Evolutionary conservation across 2,797 vertebrate species (phyloP).

Genomic region (Channallabes apus): DNA sequence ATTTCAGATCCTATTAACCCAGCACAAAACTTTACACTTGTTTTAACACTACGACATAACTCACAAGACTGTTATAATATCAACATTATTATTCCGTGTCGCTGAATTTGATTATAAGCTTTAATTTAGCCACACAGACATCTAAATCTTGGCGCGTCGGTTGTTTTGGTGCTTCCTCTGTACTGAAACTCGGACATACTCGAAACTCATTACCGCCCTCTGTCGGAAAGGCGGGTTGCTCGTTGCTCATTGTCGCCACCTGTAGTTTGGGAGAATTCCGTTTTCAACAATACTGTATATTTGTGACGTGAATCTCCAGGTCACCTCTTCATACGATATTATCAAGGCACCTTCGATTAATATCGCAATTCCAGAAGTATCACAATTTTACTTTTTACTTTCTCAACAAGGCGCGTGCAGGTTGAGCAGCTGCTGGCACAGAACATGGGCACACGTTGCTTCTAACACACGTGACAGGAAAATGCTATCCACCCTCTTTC

Average conservation of each 20-base stretch:
- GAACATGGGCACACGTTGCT: too few species aligned
- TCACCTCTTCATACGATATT: too few species aligned
- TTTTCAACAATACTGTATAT: too few species aligned
- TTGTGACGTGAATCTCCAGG: too few species aligned
- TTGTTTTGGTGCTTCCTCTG: conserved; percentile 36
- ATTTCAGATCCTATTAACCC: neutral
- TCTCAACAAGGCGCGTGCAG: too few species aligned
- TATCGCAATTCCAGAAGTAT: too few species aligned
- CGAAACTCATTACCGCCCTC: neutral
- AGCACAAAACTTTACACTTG: neutral
- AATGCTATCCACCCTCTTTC: neutral
- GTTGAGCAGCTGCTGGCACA: too few species aligned
- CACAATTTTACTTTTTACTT: too few species aligned
- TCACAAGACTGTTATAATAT: neutral
- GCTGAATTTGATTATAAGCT: neutral
- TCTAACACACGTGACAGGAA: neutral
- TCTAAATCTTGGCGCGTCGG: conserved; percentile 11
- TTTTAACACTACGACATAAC: neutral
- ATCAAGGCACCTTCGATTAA: too few species aligned
- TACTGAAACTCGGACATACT: neutral
- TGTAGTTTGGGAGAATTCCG: neutral
- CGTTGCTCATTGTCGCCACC: neutral
- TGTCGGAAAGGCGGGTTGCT: neutral
- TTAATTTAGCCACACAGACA: neutral
- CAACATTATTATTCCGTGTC: too few species aligned